Conservation (phyloP, 92 coral and sea anemone genomes). For the Epizoanthus fatuus region DNA sequence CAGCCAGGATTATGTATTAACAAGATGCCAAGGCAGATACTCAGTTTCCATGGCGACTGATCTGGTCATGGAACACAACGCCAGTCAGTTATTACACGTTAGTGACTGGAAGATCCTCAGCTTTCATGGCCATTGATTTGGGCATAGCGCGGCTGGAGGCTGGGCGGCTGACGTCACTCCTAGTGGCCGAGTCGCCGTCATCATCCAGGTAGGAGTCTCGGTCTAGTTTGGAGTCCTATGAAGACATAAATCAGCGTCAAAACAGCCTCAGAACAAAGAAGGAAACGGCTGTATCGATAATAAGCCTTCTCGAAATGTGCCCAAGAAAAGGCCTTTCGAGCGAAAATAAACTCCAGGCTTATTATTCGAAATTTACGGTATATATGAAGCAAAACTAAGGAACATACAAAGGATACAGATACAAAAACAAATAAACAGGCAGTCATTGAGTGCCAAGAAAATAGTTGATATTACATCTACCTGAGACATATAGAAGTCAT, state of each 20-base stretch:
- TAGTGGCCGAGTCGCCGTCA: slow-evolving; percentile 86
- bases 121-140: slow-evolving; percentile 58
- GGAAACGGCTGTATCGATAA: not conserved
- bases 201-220: slow-evolving; percentile 83
- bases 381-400: not conserved
- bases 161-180: slow-evolving; percentile 86
- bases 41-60: no score
- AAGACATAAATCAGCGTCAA: not conserved
- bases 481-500: slow-evolving; percentile 86
- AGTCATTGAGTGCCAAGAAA: not conserved
- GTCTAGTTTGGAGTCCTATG: slow-evolving; percentile 82
- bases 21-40: no score
- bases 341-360: no score
- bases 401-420: not conserved
- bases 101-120: slow-evolving; percentile 78
- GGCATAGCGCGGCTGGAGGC: slow-evolving; percentile 75
- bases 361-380: no score
- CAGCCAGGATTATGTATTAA: no score
- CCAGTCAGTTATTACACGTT: slow-evolving; percentile 56
- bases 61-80: no score
- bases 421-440: not conserved
- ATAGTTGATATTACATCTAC: slow-evolving; percentile 17
- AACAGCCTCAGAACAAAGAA: not conserved
- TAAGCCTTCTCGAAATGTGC: no score
- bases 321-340: no score